Conservation (phyloP, 2,888 invertebrate genomes). For the Ophioninae sp. region DNA sequence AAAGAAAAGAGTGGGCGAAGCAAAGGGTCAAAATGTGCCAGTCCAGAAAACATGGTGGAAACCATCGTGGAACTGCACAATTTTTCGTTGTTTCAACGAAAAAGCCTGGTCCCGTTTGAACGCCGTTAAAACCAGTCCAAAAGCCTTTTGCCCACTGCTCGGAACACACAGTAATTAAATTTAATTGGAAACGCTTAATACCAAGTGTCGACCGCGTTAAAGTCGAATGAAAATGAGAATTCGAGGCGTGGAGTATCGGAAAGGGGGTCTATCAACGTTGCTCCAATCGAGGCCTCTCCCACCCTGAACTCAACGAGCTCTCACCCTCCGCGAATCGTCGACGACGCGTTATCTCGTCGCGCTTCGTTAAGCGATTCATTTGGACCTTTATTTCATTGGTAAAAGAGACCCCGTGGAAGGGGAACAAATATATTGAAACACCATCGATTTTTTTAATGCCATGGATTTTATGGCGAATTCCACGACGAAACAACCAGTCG, state of each 20-base stretch:
- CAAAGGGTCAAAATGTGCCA: constrained; percentile 3
- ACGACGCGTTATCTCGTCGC: constrained; percentile 40
- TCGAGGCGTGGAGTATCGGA: constrained; percentile 23
- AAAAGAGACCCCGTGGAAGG: background rate
- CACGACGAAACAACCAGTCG: background rate
- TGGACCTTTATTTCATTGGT: constrained; percentile 19
- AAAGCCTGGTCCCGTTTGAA: background rate
- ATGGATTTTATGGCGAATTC: background rate
- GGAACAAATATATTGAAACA: constrained; percentile 2
- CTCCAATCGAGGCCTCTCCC: background rate
- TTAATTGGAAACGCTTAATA: constrained; percentile 62
- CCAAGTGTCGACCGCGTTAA: constrained; percentile 59
- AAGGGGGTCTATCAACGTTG: constrained; percentile 37
- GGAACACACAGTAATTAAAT: constrained; percentile 56
- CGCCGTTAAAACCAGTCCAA: constrained; percentile 20
- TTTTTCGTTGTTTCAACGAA: constrained; percentile 20
- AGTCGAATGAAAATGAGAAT: constrained; percentile 57
- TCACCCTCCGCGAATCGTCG: background rate
- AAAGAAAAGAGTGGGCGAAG: background rate
- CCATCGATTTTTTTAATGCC: background rate
- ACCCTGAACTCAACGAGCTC: background rate
- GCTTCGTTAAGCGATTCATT: constrained; percentile 42
- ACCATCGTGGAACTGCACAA: background rate
- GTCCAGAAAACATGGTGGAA: constrained; percentile 32
- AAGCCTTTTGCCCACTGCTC: background rate